Percentiles rank a stretch among this genome's conserved stretches.
Evolutionary conservation across 2,888 invertebrate species (phyloP).

Genomic region (Alviniconcha strummeri): DNA sequence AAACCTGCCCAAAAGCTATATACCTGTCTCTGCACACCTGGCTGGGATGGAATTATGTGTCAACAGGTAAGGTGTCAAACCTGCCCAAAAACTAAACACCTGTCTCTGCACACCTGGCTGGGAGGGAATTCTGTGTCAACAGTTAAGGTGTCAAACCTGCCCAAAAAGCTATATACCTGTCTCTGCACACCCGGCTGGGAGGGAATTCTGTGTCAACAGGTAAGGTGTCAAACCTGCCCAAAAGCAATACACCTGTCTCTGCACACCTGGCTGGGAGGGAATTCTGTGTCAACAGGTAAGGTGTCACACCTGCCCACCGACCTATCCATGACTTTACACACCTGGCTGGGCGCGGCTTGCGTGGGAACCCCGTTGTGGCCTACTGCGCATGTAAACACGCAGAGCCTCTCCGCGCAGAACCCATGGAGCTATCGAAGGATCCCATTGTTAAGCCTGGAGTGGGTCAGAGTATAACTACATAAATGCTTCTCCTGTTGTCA

Average conservation of each 20-base stretch:
- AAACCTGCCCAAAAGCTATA: no score
- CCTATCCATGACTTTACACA: slow-evolving; percentile 60
- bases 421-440: no score
- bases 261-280: slow-evolving; percentile 61
- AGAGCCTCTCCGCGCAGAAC: no score
- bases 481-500: no score
- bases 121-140: slow-evolving; percentile 59
- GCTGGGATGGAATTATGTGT: slow-evolving; percentile 62
- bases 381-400: no score
- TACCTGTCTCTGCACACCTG: slow-evolving; percentile 58
- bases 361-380: slow-evolving; percentile 27
- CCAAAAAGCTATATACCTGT: slow-evolving; percentile 63
- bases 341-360: slow-evolving; percentile 59
- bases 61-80: slow-evolving; percentile 36
- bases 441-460: no score
- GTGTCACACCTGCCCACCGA: no score
- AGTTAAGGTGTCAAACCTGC: slow-evolving; percentile 17
- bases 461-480: no score
- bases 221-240: background rate
- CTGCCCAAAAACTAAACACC: slow-evolving; percentile 43
- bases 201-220: slow-evolving; percentile 56
- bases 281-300: slow-evolving; percentile 51
- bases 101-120: slow-evolving; percentile 62
- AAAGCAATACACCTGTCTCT: slow-evolving; percentile 59
- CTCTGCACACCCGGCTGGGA: slow-evolving; percentile 60